Percentiles rank a stretch among this genome's conserved stretches.
phyloP scores from a whole-genome alignment of 1,140 invertebrate species.

The Drosophila asahinai region DNA sequence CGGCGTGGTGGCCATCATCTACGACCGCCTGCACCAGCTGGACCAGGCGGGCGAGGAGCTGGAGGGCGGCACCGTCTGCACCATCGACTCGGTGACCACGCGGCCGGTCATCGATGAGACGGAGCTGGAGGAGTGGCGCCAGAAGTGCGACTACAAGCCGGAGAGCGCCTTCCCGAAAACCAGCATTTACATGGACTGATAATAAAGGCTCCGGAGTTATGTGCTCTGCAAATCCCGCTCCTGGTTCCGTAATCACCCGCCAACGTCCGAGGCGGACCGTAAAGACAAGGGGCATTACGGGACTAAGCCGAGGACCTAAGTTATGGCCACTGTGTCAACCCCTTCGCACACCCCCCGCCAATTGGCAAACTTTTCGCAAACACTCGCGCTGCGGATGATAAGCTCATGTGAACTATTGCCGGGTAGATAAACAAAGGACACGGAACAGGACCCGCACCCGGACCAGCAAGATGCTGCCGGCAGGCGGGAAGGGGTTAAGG shows the following conservation, averaged over 20 bases:
- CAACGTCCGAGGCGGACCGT: conserved; percentile 40
- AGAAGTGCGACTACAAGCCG: conserved; percentile 33
- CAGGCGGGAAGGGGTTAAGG: conserved; percentile 24
- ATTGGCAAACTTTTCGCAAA: conserved; percentile 76
- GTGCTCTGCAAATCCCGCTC: conserved; percentile 41
- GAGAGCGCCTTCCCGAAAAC: neutral
- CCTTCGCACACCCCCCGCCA: conserved; percentile 56
- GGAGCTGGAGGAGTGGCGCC: conserved; percentile 28
- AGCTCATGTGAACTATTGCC: conserved; percentile 84
- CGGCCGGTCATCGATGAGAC: conserved; percentile 13
- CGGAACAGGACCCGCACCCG: conserved; percentile 1
- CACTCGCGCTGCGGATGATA: conserved; percentile 67
- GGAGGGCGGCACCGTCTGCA: conserved; percentile 37
- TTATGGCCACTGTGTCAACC: conserved; percentile 57
- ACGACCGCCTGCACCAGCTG: conserved; percentile 58
- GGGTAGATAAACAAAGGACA: conserved; percentile 73
- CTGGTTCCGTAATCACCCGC: conserved; percentile 47
- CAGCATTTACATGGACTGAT: neutral
- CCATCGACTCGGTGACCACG: conserved; percentile 45
- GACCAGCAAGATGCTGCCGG: neutral
- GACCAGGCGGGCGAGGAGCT: conserved; percentile 48
- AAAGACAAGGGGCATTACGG: conserved; percentile 71
- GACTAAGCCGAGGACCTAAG: conserved; percentile 69
- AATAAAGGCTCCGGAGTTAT: conserved; percentile 39
- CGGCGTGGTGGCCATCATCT: conserved; percentile 53